Evolutionary conservation across 2,888 invertebrate genomes (phyloP), one percentile per base, ranked within the genome.

Genomic region (Hypomecis punctinalis): DNA sequence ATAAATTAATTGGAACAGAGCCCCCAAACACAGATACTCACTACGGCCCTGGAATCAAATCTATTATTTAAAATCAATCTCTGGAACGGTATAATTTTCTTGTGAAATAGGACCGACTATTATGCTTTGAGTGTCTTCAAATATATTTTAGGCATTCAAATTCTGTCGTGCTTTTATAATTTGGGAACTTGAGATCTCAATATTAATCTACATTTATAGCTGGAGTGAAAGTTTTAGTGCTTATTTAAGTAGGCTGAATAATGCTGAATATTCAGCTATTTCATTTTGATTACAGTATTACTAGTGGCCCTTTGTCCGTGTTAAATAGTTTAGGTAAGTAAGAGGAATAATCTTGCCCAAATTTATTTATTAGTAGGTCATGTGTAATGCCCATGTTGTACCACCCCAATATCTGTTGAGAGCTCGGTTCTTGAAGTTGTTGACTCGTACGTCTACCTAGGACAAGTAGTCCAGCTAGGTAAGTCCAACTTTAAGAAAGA

Each of bases 21-120:
- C 10, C 57, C 40, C 48, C 40, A n/a, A 1, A n/a, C n/a, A 9
- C 7, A 4, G 2, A 6, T 6, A 39, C 47, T 61, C 0, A 35
- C 2, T 62, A 39, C 56, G 62, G 1, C 10, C 62, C 39, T 39
- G 43, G 11, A 51, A 45, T 37, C 52, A 66, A 57, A 57, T 78
- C 77, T 76, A 79, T 80, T 80, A 80, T 80, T 79, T 75, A 77
- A 73, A 79, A 76, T 73, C 73, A 75, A 79, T 77, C 74, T 76
- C 65, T 74, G 71, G 73, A 71, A 71, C 72, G 73, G 62, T 56
- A 66, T 63, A 68, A 67, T 67, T 71, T 71, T 63, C 68, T 61
- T 23, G 55, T 23, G 55, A 45, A 64, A 59, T 51, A 55, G 48
- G 49, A 33, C 33, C 40, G 63, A 59, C 59, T 59, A 64, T 64